These are phyloP conservation scores for Podarcis cretensis DNA, from an alignment of 2,113 vertebrate genomes.

Conservation along the genomic window DNA sequence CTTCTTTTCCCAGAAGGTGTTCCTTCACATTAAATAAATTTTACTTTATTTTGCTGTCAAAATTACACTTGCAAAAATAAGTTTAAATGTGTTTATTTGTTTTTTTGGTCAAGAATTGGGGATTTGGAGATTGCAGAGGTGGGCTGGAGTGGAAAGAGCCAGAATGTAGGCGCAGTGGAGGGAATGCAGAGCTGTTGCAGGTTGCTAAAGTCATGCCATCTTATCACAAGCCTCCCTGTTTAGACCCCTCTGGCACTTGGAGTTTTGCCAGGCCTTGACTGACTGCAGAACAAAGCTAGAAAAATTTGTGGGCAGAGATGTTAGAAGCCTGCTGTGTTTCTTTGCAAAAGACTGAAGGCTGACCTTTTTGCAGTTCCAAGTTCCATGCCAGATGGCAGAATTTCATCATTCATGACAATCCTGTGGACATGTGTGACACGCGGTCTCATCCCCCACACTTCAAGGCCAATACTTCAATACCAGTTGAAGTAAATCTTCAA, in stretches of 20 bases:
- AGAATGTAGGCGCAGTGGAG: background rate
- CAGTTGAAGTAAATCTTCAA: background rate
- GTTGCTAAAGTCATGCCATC: background rate
- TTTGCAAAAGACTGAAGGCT: background rate
- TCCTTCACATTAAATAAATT: background rate
- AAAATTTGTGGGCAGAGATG: background rate
- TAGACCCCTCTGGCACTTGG: background rate
- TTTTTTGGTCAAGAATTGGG: background rate
- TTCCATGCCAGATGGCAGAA: background rate
- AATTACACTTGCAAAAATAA: too few species aligned
- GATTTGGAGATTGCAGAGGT: background rate
- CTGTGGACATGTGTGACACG: background rate
- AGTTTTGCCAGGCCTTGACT: background rate
- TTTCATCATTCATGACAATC: background rate
- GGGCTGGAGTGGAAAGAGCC: background rate
- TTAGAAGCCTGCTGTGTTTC: background rate
- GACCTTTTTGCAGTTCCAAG: background rate
- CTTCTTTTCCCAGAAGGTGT: background rate
- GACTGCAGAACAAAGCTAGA: background rate
- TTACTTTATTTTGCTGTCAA: too few species aligned
- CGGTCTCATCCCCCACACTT: too few species aligned
- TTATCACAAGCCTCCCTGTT: background rate
- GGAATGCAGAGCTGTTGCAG: background rate
- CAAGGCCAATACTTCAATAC: background rate
- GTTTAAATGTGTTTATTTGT: too few species aligned